Evolutionary conservation across 2,797 vertebrate genomes (phyloP).

Genomic region (Todus mexicanus): DNA sequence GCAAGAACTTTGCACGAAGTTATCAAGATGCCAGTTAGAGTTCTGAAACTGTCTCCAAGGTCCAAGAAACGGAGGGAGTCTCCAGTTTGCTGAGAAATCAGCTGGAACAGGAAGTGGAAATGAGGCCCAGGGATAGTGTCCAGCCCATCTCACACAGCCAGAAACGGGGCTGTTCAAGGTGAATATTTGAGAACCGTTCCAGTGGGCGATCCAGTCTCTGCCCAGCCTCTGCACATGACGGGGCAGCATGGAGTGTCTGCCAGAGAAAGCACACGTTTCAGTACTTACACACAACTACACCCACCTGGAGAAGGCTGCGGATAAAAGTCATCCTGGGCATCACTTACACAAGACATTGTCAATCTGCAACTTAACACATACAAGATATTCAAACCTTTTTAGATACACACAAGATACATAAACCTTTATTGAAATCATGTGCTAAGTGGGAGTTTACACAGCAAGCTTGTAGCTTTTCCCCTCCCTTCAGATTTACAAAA

Average conservation of each 20-base stretch:
- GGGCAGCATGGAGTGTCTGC: conserved; percentile 85
- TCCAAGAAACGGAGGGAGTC: conserved; percentile 48
- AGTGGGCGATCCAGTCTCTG: conserved; percentile 71
- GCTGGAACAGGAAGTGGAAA: conserved; percentile 55
- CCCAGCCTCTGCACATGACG: conserved; percentile 78
- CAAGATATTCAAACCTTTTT: neutral
- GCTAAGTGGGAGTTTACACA: neutral
- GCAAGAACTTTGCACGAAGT: conserved; percentile 53
- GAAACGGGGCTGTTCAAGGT: conserved; percentile 61
- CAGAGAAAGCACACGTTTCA: conserved; percentile 21
- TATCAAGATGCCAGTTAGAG: conserved; percentile 52
- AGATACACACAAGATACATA: neutral
- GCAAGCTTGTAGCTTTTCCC: neutral
- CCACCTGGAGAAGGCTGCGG: neutral
- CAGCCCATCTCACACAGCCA: conserved; percentile 67
- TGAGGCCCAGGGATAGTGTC: conserved; percentile 48
- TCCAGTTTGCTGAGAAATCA: conserved; percentile 65
- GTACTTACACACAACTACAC: neutral
- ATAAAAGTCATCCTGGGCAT: neutral
- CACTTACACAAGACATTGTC: neutral
- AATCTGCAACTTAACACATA: neutral
- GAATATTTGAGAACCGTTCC: conserved; percentile 59
- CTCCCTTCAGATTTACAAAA: neutral
- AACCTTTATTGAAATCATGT: neutral
- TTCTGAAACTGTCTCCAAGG: conserved; percentile 54